These are phyloP conservation scores for Acinonyx jubatus DNA, from an alignment of 2,113 vertebrate species.

Conservation along the genomic window DNA sequence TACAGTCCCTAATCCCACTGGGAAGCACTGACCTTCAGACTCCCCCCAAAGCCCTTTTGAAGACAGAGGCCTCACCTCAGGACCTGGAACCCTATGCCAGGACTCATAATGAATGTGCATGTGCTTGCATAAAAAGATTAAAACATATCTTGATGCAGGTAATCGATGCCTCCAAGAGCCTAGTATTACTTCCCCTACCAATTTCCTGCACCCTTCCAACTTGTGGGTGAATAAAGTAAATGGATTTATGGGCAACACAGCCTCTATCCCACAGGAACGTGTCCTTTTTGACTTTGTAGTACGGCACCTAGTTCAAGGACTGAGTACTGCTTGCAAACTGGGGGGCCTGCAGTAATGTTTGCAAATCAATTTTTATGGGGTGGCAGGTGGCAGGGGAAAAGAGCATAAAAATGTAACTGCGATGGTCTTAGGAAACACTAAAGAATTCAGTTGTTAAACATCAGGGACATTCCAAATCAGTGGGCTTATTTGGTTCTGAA, in stretches of 20 bases:
- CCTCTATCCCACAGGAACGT: neutral
- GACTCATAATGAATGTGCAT: neutral
- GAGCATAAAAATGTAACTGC: neutral
- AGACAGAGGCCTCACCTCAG: neutral
- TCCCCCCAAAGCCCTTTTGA: neutral
- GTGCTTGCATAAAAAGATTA: neutral
- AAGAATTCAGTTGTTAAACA: neutral
- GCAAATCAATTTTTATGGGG: neutral
- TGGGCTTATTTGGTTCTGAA: neutral
- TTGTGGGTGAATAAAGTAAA: neutral
- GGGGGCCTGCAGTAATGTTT: neutral
- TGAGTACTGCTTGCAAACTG: neutral
- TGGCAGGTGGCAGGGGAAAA: neutral
- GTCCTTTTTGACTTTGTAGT: conserved; percentile 2
- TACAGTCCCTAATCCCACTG: neutral
- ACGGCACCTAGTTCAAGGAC: neutral
- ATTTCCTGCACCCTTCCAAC: neutral
- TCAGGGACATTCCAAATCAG: neutral
- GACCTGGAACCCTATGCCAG: neutral
- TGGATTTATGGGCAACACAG: neutral
- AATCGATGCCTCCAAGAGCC: neutral
- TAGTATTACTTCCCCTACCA: neutral
- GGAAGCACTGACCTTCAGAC: neutral
- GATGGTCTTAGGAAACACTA: neutral
- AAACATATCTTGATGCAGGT: neutral